Evolutionary conservation across 2,797 vertebrate genomes (phyloP).

Genomic region (Naso thynnoides): DNA sequence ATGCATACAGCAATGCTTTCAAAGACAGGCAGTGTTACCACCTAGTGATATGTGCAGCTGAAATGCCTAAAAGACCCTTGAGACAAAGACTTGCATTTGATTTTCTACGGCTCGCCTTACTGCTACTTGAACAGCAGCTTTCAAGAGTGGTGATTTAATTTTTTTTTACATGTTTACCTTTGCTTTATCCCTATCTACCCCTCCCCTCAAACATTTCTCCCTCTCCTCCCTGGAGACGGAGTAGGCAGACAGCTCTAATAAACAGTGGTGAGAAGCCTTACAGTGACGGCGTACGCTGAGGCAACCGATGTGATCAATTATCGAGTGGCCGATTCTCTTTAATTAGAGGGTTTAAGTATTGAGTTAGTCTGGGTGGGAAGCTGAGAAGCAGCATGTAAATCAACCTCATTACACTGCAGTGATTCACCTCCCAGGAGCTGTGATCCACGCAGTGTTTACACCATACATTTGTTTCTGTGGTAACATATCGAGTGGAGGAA

Average conservation of each 20-base stretch:
- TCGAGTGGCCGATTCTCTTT: conserved; percentile 82
- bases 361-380: conserved; percentile 79
- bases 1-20: conserved; percentile 14
- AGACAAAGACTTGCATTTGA: conserved; percentile 53
- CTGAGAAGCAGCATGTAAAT: conserved; percentile 80
- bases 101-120: conserved; percentile 35
- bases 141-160: conserved; percentile 71
- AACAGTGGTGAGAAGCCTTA: conserved; percentile 72
- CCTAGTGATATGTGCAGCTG: conserved; percentile 26
- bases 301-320: conserved; percentile 83
- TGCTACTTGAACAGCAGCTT: conserved; percentile 48
- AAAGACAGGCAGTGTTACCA: conserved; percentile 17
- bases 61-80: conserved; percentile 28
- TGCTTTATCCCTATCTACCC: conserved; percentile 47
- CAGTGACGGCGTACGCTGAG: conserved; percentile 69
- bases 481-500: conserved; percentile 85
- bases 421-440: conserved; percentile 83
- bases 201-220: conserved; percentile 48
- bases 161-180: conserved; percentile 75
- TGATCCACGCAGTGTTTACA: conserved; percentile 82
- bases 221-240: conserved; percentile 71
- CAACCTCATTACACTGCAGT: conserved; percentile 84
- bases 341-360: conserved; percentile 84
- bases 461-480: conserved; percentile 87
- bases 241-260: conserved; percentile 78